phyloP scores from a whole-genome alignment of 2,888 invertebrate species.

The Campopleginae sp. region DNA sequence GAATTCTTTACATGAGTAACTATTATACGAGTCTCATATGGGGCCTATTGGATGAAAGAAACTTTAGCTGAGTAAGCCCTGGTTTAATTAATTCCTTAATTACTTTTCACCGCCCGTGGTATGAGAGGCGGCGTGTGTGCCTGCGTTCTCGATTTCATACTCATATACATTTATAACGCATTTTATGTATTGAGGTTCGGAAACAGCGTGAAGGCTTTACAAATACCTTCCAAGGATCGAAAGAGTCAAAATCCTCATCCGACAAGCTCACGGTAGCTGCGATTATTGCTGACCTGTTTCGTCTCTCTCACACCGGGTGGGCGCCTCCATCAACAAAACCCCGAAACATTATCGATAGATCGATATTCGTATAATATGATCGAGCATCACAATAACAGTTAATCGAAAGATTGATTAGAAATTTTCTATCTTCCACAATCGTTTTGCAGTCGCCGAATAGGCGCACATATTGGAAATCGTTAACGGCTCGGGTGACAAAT shows the following conservation, averaged over 20 bases:
- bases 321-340: constrained; percentile 39
- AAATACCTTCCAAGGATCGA: constrained; percentile 55
- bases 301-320: constrained; percentile 36
- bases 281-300: constrained; percentile 55
- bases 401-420: not conserved
- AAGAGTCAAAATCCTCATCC: constrained; percentile 47
- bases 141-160: constrained; percentile 53
- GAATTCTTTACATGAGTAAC: constrained; percentile 46
- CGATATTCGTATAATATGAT: constrained; percentile 28
- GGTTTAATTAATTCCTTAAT: constrained; percentile 83
- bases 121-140: constrained; percentile 37
- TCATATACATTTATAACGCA: constrained; percentile 32
- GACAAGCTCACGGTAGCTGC: constrained; percentile 62
- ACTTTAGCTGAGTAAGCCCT: constrained; percentile 82
- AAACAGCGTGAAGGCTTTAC: constrained; percentile 34
- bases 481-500: not conserved
- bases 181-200: constrained; percentile 34
- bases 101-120: constrained; percentile 75
- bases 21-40: constrained; percentile 75
- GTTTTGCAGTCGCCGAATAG: not conserved
- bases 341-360: constrained; percentile 40
- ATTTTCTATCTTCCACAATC: not conserved
- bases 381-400: not conserved
- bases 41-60: constrained; percentile 69
- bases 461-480: not conserved